Percentiles rank a stretch among this genome's conserved stretches.
phyloP scores from a whole-genome alignment of 2,113 vertebrate genomes.

The Patagioenas fasciata region DNA sequence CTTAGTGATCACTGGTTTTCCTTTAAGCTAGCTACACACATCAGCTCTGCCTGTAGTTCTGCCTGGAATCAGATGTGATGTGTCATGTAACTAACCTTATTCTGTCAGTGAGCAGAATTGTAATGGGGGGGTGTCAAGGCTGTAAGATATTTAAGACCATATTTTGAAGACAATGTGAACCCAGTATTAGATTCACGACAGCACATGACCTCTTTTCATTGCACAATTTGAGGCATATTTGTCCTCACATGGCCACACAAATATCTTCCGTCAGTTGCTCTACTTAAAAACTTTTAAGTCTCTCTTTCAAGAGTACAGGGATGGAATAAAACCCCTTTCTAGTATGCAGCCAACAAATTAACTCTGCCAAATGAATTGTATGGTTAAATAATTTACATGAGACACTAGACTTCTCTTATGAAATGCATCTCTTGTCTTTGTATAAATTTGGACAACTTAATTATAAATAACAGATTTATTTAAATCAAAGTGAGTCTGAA shows the following conservation, averaged over 20 bases:
- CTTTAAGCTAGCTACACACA: neutral
- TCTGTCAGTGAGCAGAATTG: neutral
- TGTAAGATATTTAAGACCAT: neutral
- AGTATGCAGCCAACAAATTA: neutral
- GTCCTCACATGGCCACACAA: neutral
- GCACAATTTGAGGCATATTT: neutral
- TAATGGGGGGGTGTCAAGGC: neutral
- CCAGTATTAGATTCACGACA: neutral
- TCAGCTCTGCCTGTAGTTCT: neutral
- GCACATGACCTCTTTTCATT: neutral
- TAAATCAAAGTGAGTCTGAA: neutral
- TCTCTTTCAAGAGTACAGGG: neutral
- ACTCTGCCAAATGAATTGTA: neutral
- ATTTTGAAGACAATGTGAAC: neutral
- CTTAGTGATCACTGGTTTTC: neutral
- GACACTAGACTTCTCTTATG: neutral
- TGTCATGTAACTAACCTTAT: neutral
- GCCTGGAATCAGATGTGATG: neutral
- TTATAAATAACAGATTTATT: neutral
- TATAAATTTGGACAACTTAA: neutral
- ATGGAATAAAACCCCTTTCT: neutral
- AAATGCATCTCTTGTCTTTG: neutral
- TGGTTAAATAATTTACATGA: conserved; percentile 31
- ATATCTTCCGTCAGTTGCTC: neutral
- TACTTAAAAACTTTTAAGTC: neutral